Evolutionary conservation across 1,140 invertebrate species (phyloP), one percentile per base, ranked within the genome.

Genomic region (Andricus grossulariae): DNA sequence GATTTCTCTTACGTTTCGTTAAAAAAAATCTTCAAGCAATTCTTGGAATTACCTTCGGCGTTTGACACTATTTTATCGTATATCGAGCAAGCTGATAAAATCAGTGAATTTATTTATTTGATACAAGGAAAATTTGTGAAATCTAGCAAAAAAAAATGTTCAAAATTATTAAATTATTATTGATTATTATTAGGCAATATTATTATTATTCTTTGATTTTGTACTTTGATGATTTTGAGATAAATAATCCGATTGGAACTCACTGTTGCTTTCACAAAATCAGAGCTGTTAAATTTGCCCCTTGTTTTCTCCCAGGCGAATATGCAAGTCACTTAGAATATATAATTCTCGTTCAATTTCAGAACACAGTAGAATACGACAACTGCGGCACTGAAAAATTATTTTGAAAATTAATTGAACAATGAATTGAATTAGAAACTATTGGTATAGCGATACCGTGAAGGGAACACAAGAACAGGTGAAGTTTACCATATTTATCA

Each of bases 191-290:
- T n/a, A n/a, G n/a, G n/a, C n/a, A n/a, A n/a, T n/a, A n/a, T n/a
- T n/a, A n/a, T n/a, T n/a, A n/a, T n/a, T n/a, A n/a, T 32, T 13
- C 57, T 32, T 11, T 66, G 10, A 66, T 66, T 66, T 6, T 32
- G 6, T 66, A 66, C 15, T 66, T 66, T 32, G 57, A 66, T 32
- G 57, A 66, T 66, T 66, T 66, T 15, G 57, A 66, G 5, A 66
- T 66, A 2, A 66, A 32, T 66, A 66, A 66, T 15, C 21, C 57
- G 2, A 21, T 66, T 15, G 57, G 25, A 16, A 66, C 57, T 15
- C 57, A 66, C 32, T 25, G 13, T 1, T 15, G 57, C 13, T 4
- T 66, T 66, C 25, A 66, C 16, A 66, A 66, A 66, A 66, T 66
- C 13, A 12, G 25, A 6, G 57, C 21, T 32, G 21, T 66, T 4